Percentiles rank a stretch among this genome's conserved stretches.
phyloP scores from a whole-genome alignment of 2,888 invertebrate genomes.

The Polydesmus complanatus region DNA sequence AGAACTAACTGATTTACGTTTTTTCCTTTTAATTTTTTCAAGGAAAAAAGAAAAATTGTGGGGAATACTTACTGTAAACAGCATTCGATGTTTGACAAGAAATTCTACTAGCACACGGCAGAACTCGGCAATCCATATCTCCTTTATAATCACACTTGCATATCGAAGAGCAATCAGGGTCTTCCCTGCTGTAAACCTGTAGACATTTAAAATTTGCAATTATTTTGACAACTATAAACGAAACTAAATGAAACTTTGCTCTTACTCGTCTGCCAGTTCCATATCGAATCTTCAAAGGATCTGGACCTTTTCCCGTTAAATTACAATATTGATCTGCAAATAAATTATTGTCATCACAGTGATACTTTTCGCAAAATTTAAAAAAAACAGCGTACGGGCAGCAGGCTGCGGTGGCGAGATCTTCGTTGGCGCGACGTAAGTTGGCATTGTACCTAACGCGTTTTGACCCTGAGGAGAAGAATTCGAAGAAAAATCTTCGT shows the following conservation, averaged over 20 bases:
- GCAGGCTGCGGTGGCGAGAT: background rate
- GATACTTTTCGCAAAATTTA: background rate
- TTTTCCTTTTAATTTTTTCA: background rate
- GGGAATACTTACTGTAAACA: slow-evolving; percentile 19
- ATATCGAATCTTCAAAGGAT: background rate
- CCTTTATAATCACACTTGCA: slow-evolving; percentile 68
- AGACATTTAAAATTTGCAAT: background rate
- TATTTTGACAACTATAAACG: background rate
- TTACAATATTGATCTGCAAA: too few species aligned
- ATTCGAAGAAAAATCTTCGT: background rate
- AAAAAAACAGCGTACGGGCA: background rate
- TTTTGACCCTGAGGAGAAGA: background rate
- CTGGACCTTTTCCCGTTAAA: slow-evolving; percentile 1
- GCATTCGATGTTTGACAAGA: slow-evolving; percentile 19
- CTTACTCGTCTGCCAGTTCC: slow-evolving; percentile 9
- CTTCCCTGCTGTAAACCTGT: slow-evolving; percentile 66
- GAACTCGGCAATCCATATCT: slow-evolving; percentile 38
- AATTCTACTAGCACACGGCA: slow-evolving; percentile 14
- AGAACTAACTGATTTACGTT: too few species aligned
- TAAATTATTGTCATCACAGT: too few species aligned
- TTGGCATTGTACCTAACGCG: background rate
- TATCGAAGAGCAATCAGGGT: slow-evolving; percentile 77
- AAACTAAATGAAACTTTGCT: background rate
- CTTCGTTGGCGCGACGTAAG: background rate
- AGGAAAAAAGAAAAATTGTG: too few species aligned